phyloP scores from a whole-genome alignment of 2,888 invertebrate species.

The Oscheius sp. region DNA sequence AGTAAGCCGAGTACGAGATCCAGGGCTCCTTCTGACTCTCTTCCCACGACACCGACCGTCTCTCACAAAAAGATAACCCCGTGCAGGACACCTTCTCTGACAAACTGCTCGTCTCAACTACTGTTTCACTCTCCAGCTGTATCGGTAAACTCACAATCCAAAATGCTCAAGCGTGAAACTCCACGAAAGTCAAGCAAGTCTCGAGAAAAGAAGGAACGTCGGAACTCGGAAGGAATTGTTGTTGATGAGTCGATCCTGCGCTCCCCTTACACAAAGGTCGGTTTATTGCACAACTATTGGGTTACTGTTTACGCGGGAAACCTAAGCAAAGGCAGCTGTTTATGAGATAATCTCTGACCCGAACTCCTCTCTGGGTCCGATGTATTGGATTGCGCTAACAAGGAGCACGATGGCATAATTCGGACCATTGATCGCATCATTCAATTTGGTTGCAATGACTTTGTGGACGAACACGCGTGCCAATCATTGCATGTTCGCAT shows the following conservation, averaged over 20 bases:
- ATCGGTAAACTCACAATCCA: slow-evolving; percentile 13
- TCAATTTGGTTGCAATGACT: slow-evolving; percentile 24
- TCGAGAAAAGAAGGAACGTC: slow-evolving; percentile 36
- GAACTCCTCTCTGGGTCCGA: slow-evolving; percentile 11
- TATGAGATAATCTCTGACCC: neutral
- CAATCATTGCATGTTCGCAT: slow-evolving; percentile 25
- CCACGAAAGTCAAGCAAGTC: slow-evolving; percentile 33
- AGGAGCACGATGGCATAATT: slow-evolving; percentile 34
- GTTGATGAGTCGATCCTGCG: slow-evolving; percentile 25
- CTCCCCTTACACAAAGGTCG: slow-evolving; percentile 37
- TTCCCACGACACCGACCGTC: slow-evolving; percentile 58
- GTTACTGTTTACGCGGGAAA: slow-evolving; percentile 18
- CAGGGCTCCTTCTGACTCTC: slow-evolving; percentile 51
- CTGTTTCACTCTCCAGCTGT: slow-evolving; percentile 15
- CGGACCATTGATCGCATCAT: slow-evolving; percentile 22
- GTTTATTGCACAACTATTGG: slow-evolving; percentile 9
- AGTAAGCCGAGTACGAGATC: slow-evolving; percentile 11
- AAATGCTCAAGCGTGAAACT: slow-evolving; percentile 16
- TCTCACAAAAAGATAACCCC: slow-evolving; percentile 34
- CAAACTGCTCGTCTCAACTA: slow-evolving; percentile 40
- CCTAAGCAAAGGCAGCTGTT: slow-evolving; percentile 11
- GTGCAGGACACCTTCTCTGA: slow-evolving; percentile 41
- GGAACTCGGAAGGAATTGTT: slow-evolving; percentile 41
- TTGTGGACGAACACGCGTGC: slow-evolving; percentile 16
- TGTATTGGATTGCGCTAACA: slow-evolving; percentile 34